Percentiles rank a stretch among this genome's conserved stretches.
These are phyloP conservation scores for Dryadula phaetusa DNA, from an alignment of 2,888 invertebrate genomes.

Conservation along the genomic window DNA sequence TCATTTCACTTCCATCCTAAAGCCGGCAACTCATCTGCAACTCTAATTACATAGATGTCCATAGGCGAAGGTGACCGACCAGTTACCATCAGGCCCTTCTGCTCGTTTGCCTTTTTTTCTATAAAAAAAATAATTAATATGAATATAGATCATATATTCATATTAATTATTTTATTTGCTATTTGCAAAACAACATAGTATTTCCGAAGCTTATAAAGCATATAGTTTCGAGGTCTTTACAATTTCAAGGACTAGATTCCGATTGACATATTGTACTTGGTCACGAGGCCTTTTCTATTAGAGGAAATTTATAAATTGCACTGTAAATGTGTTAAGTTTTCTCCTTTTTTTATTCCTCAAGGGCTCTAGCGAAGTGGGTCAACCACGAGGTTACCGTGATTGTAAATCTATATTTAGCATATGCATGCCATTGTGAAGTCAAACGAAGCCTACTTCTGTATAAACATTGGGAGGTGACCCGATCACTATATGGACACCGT, in stretches of 20 bases:
- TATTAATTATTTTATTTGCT: background rate
- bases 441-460: conserved; percentile 59
- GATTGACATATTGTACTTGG: conserved; percentile 22
- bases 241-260: conserved; percentile 6
- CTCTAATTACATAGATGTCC: too few species aligned
- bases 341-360: conserved; percentile 24
- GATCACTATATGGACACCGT: conserved; percentile 44
- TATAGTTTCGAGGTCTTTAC: conserved; percentile 11
- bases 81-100: too few species aligned
- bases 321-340: conserved; percentile 17
- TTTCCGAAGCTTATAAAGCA: conserved; percentile 4
- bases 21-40: too few species aligned
- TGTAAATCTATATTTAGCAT: conserved; percentile 63
- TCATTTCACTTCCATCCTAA: too few species aligned
- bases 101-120: too few species aligned
- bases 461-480: conserved; percentile 29
- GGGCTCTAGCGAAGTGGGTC: conserved; percentile 57
- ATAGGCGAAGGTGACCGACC: too few species aligned
- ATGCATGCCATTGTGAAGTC: conserved; percentile 65
- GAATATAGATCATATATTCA: too few species aligned
- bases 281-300: conserved; percentile 14
- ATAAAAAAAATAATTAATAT: too few species aligned
- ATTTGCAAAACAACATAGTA: background rate
- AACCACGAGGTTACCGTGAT: conserved; percentile 53
- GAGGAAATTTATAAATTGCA: conserved; percentile 19